These are phyloP conservation scores for Anastrepha obliqua DNA, from an alignment of 1,140 invertebrate species.

Conservation along the genomic window DNA sequence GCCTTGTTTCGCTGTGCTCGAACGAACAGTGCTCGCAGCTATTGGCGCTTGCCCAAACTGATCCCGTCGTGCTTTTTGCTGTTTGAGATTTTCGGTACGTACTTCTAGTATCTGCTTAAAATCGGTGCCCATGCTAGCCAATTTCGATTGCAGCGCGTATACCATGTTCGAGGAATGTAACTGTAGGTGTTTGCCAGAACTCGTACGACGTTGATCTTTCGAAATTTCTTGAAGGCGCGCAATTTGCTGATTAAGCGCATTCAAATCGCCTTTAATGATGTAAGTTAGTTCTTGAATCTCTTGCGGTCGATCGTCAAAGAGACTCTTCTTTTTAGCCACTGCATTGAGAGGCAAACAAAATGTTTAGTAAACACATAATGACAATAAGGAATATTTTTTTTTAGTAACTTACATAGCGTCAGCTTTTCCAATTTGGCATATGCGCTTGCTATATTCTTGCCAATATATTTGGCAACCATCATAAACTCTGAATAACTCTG, in stretches of 20 bases:
- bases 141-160: conserved; percentile 93
- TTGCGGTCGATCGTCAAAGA: conserved; percentile 96
- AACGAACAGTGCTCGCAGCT: conserved; percentile 81
- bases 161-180: conserved; percentile 98
- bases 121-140: conserved; percentile 96
- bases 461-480: conserved; percentile 94
- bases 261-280: conserved; percentile 97
- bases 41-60: conserved; percentile 91
- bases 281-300: conserved; percentile 99
- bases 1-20: conserved; percentile 80
- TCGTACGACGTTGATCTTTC: conserved; percentile 79
- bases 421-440: conserved; percentile 98
- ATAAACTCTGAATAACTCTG: conserved; percentile 96
- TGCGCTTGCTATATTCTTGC: conserved; percentile 95
- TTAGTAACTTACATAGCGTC: conserved; percentile 86
- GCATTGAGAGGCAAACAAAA: conserved; percentile 68
- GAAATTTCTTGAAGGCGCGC: conserved; percentile 88
- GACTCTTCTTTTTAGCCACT: conserved; percentile 97
- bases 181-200: conserved; percentile 87
- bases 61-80: conserved; percentile 94
- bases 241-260: conserved; percentile 96
- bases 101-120: conserved; percentile 96
- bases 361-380: neutral
- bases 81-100: conserved; percentile 93
- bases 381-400: neutral